phyloP scores from a whole-genome alignment of 2,797 vertebrate genomes.

The Mus caroli region DNA sequence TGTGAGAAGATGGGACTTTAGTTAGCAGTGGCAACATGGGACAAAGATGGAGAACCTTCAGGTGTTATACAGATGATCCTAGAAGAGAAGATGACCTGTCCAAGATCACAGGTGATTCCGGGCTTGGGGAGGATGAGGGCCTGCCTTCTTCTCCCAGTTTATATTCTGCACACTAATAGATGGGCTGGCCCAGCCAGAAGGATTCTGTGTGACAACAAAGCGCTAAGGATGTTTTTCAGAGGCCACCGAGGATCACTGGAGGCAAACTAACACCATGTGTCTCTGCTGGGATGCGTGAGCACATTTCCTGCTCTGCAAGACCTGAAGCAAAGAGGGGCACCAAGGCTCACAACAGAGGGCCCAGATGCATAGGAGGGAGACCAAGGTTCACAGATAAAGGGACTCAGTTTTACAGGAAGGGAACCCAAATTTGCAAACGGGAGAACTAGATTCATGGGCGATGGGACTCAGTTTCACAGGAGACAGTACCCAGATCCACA shows the following conservation, averaged over 20 bases:
- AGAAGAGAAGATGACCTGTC: background rate
- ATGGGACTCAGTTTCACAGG: background rate
- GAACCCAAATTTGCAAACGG: background rate
- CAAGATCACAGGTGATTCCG: background rate
- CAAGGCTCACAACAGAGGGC: background rate
- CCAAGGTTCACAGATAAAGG: background rate
- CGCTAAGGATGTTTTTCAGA: conserved; percentile 51
- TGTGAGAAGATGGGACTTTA: background rate
- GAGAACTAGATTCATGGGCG: background rate
- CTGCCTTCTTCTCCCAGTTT: background rate
- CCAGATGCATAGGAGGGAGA: background rate
- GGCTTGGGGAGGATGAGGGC: background rate
- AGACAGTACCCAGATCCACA: background rate
- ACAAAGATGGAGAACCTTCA: background rate
- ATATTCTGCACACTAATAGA: background rate
- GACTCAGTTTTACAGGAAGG: background rate
- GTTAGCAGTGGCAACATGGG: background rate
- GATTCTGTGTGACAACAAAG: conserved; percentile 33
- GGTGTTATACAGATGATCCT: background rate
- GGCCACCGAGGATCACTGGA: background rate
- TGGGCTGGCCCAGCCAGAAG: background rate
- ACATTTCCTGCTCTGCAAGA: background rate
- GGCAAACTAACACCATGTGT: conserved; percentile 43
- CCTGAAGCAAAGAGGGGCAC: background rate
- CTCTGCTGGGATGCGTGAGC: background rate